Percentiles rank a stretch among this genome's conserved stretches.
Evolutionary conservation across 2,888 invertebrate genomes (phyloP).

Genomic region (Rosalia funebris): DNA sequence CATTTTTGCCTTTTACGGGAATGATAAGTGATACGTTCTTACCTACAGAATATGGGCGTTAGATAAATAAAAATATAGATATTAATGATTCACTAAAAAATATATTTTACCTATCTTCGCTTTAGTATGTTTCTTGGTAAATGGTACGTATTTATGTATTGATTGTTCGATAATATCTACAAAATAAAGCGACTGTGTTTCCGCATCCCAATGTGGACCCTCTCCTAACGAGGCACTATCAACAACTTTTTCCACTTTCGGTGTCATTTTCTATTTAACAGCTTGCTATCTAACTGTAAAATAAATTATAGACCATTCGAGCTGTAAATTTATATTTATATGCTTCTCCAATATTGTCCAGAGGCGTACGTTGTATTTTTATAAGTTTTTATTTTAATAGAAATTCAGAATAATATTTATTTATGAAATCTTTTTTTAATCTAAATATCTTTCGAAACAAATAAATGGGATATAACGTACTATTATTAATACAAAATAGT

Average conservation of each 20-base stretch:
- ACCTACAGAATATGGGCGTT: no score
- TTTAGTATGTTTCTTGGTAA: slow-evolving; percentile 41
- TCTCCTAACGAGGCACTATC: slow-evolving; percentile 70
- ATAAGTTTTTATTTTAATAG: no score
- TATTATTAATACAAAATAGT: no score
- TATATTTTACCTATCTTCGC: slow-evolving; percentile 39
- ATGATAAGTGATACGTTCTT: slow-evolving; percentile 1
- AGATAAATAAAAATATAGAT: neutral
- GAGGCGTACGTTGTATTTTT: neutral
- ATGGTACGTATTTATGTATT: slow-evolving; percentile 43
- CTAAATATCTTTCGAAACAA: no score
- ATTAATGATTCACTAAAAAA: neutral
- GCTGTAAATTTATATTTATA: slow-evolving; percentile 48
- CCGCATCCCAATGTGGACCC: slow-evolving; percentile 76
- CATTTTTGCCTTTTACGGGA: slow-evolving; percentile 66
- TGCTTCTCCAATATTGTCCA: slow-evolving; percentile 68
- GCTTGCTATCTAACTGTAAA: neutral
- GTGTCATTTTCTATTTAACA: slow-evolving; percentile 34
- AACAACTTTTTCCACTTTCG: slow-evolving; percentile 57
- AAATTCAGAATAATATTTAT: no score
- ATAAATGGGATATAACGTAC: no score
- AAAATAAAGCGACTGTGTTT: slow-evolving; percentile 70
- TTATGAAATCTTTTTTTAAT: no score
- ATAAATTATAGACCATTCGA: neutral
- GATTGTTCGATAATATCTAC: slow-evolving; percentile 67